Percentiles rank a stretch among this genome's conserved stretches.
phyloP scores from a whole-genome alignment of 2,888 invertebrate species.

The Synanthedon formicaeformis region DNA sequence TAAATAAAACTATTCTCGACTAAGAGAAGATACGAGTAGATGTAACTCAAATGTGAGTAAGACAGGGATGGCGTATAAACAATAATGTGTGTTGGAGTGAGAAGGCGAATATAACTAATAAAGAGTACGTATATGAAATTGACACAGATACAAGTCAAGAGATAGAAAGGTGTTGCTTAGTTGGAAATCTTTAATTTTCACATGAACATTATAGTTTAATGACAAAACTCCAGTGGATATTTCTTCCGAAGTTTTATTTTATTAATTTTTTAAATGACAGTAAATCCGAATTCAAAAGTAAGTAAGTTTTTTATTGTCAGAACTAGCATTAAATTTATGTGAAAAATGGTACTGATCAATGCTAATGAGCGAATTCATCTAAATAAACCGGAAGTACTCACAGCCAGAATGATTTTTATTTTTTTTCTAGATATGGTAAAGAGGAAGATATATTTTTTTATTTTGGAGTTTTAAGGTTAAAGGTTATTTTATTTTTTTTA shows the following conservation, averaged over 20 bases:
- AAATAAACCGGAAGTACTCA: constrained; percentile 57
- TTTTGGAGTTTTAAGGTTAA: constrained; percentile 34
- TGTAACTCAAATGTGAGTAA: constrained; percentile 8
- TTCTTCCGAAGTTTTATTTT: no score
- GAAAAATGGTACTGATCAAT: constrained; percentile 13
- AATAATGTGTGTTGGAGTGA: constrained; percentile 9
- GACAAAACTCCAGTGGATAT: no score
- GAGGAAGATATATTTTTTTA: constrained; percentile 41
- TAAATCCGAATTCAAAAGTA: no score
- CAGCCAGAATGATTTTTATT: constrained; percentile 67
- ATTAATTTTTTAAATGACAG: no score
- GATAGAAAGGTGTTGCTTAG: no score
- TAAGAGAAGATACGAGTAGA: constrained; percentile 35
- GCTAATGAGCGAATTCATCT: constrained; percentile 36
- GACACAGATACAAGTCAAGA: constrained; percentile 21
- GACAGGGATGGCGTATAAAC: constrained; percentile 16
- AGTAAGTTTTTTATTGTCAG: constrained; percentile 34
- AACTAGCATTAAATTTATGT: constrained; percentile 22
- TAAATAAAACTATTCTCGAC: constrained; percentile 46
- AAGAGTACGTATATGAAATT: constrained; percentile 36
- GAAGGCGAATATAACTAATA: constrained; percentile 12
- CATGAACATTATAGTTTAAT: no score
- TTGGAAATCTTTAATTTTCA: no score
- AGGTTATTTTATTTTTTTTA: constrained; percentile 37
- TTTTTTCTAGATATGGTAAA: constrained; percentile 62